Evolutionary conservation across 2,113 vertebrate species (phyloP).

Genomic region (Sorex fumeus): DNA sequence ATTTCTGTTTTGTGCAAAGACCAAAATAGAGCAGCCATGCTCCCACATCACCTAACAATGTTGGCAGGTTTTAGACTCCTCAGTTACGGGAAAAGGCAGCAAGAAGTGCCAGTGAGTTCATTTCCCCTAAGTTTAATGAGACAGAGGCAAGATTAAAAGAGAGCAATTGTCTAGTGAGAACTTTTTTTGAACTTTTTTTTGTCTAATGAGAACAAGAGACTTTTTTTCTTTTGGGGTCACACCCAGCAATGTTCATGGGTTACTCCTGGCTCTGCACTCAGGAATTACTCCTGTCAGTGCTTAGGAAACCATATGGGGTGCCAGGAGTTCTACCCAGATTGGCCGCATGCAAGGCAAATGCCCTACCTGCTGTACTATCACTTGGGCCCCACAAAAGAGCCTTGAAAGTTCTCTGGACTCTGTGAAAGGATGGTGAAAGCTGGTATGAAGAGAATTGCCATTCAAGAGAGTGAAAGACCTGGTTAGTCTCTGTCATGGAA

Average conservation of each 20-base stretch:
- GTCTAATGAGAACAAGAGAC: neutral
- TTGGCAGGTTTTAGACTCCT: slow-evolving; percentile 27
- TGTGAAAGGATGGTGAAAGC: neutral
- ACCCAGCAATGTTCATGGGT: too few species aligned
- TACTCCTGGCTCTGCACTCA: too few species aligned
- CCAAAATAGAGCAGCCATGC: neutral
- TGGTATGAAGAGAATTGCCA: neutral
- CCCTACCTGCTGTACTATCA: too few species aligned
- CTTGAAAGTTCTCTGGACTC: neutral
- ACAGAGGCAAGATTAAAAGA: neutral
- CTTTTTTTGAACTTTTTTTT: too few species aligned
- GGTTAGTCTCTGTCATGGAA: neutral
- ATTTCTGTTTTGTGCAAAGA: neutral
- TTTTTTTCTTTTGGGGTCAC: too few species aligned
- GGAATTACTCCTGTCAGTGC: too few species aligned
- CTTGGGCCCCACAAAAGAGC: neutral
- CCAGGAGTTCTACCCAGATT: too few species aligned
- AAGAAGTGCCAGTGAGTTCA: neutral
- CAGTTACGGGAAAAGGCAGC: neutral
- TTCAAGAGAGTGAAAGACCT: neutral
- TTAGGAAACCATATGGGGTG: too few species aligned
- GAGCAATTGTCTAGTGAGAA: neutral
- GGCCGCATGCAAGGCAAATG: too few species aligned
- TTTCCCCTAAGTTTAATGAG: neutral
- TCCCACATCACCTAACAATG: neutral